Evolutionary conservation across 2,888 invertebrate genomes (phyloP).

Genomic region (Idaea biselata): DNA sequence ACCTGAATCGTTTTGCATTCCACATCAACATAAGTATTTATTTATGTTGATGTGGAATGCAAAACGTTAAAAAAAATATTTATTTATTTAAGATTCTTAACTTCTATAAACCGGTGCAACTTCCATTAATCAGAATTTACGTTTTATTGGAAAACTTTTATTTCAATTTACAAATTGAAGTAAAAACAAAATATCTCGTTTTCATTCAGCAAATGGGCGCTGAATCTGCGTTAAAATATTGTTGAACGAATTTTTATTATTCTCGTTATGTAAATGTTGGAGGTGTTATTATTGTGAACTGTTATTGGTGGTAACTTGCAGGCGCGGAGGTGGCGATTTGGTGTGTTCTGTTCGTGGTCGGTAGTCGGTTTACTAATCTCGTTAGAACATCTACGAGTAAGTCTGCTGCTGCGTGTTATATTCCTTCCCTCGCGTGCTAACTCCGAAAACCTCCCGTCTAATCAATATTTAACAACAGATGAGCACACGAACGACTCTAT

Average conservation of each 20-base stretch:
- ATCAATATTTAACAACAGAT: constrained; percentile 63
- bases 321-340: constrained; percentile 22
- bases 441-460: constrained; percentile 62
- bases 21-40: no score
- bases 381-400: constrained; percentile 56
- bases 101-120: not conserved
- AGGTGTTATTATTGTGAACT: constrained; percentile 34
- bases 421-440: constrained; percentile 68
- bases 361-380: constrained; percentile 55
- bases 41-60: no score
- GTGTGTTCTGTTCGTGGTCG: constrained; percentile 43
- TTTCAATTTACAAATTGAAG: not conserved
- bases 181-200: not conserved
- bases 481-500: constrained; percentile 61
- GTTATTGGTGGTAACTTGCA: constrained; percentile 29
- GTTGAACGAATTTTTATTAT: constrained; percentile 6
- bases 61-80: no score
- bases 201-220: not conserved
- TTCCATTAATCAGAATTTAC: not conserved
- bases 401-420: constrained; percentile 58
- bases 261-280: constrained; percentile 20
- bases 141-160: not conserved
- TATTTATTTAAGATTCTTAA: no score
- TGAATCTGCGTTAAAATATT: constrained; percentile 4
- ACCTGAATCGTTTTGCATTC: no score